These are phyloP conservation scores for Sardina pilchardus DNA, from an alignment of 2,113 vertebrate genomes.

Conservation along the genomic window DNA sequence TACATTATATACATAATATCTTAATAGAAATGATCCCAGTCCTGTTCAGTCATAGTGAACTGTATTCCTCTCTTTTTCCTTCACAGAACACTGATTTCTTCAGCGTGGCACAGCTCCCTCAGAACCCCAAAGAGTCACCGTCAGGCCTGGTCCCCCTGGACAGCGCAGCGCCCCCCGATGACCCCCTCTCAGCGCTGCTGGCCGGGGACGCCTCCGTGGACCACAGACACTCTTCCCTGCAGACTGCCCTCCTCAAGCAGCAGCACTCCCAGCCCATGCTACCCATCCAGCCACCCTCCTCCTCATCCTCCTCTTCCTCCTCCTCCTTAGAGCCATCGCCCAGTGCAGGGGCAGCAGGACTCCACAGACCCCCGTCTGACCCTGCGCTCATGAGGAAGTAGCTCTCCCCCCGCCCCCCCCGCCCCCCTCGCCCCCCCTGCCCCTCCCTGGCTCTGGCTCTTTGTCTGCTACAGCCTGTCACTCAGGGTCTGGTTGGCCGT, in stretches of 20 bases:
- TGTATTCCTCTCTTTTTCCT: neutral
- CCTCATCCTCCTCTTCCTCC: neutral
- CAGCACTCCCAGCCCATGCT: slow-evolving; percentile 79
- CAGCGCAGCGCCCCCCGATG: slow-evolving; percentile 56
- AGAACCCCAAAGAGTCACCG: slow-evolving; percentile 89
- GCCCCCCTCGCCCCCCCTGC: neutral
- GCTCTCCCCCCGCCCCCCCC: neutral
- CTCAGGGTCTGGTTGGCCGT: slow-evolving; percentile 90
- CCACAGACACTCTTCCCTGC: slow-evolving; percentile 57
- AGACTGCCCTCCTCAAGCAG: slow-evolving; percentile 59
- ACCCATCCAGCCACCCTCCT: slow-evolving; percentile 64
- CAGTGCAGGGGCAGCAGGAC: slow-evolving; percentile 73
- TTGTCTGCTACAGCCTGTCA: slow-evolving; percentile 86
- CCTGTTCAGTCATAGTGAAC: neutral
- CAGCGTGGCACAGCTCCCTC: slow-evolving; percentile 78
- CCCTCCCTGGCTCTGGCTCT: slow-evolving; percentile 58
- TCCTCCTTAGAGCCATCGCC: slow-evolving; percentile 79
- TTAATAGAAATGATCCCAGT: too few relatives aligned
- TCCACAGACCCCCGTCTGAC: slow-evolving; percentile 88
- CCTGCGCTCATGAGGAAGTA: slow-evolving; percentile 69
- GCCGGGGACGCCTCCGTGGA: slow-evolving; percentile 64
- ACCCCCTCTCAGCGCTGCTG: slow-evolving; percentile 80
- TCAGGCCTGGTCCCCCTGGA: slow-evolving; percentile 68
- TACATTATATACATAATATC: neutral
- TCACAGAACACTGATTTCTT: slow-evolving; percentile 50